Base-by-base conservation (phyloP, 2,113 vertebrate species). In the Psephotus haematonotus region DNA sequence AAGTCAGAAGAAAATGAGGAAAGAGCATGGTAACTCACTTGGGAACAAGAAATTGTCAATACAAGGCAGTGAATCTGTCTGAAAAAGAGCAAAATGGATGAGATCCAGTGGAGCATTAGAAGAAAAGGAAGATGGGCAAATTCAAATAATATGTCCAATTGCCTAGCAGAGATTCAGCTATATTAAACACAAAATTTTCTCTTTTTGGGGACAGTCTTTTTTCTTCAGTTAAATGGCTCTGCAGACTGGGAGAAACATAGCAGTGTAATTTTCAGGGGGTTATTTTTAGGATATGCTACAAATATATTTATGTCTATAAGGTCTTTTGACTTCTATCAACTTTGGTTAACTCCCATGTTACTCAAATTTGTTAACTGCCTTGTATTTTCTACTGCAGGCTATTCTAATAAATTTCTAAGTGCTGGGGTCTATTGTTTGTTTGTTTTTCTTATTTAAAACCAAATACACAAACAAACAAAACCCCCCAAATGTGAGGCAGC, bases 401-500 rank as follows among this genome's bases (percentile, higher is more conserved):
- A 31, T 62, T 64, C 9, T 35, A 57, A 67, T n/a, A 71, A 63
- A 37, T 55, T 62, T 53, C 9, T 16, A 63, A 55, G 3, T 46
- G 16, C 10, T 13, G 8, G 8, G 6, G 0, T 1, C 1, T 6
- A 5, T 5, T 46, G 50, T 20, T 24, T 5, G 2, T 43, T 74
- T 55, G 13, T 28, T 20, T 52, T 39, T n/a, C 55, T n/a, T n/a
- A n/a, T 59, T 59, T 6, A 6, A 19, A 37, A 78, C 24, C 5
- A 83, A 63, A 59, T 1, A 69, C 27, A 41, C 3, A 64, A 43
- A 20, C 4, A 24, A 46, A 55, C 12, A 71, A 53, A 60, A 31
- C 0, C 1, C 1, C 5, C 6, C 8, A 11, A 18, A 41, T 43
- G 7, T 18, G 3, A 44, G 11, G 8, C 2, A 69, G 5, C 7